Conservation (phyloP, 1,140 invertebrate genomes). For the Drosophila hydei region DNA sequence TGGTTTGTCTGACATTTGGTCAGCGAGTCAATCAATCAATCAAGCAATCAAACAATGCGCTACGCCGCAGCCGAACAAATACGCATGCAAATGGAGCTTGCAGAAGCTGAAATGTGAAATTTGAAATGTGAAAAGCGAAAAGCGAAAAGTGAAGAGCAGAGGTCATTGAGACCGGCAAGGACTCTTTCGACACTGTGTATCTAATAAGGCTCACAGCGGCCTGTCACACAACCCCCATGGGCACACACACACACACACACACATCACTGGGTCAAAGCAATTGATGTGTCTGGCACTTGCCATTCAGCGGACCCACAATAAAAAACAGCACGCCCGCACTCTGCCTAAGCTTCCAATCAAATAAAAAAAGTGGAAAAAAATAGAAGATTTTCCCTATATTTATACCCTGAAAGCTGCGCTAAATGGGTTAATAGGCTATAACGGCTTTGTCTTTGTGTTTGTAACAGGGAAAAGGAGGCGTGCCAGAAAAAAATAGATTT, state of each 20-base stretch:
- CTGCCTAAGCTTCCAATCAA: background rate
- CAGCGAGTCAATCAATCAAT: conserved; percentile 70
- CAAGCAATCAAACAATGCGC: conserved; percentile 46
- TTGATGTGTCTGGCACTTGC: conserved; percentile 14
- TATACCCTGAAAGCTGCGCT: no score
- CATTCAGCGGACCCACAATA: conserved; percentile 5
- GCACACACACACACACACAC: no score
- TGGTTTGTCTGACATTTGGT: conserved; percentile 30
- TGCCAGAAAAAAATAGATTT: no score
- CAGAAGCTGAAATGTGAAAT: conserved; percentile 1
- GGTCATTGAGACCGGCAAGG: background rate
- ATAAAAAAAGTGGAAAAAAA: background rate
- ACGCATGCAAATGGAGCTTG: conserved; percentile 43
- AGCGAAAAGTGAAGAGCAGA: background rate
- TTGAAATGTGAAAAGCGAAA: no score
- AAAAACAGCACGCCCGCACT: background rate
- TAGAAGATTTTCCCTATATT: no score
- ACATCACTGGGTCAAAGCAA: conserved; percentile 7
- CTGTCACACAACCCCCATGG: background rate
- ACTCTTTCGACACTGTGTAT: conserved; percentile 19
- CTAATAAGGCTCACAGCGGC: conserved; percentile 3
- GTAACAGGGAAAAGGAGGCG: no score
- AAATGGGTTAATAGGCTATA: no score
- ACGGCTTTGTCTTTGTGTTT: no score
- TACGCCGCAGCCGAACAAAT: conserved; percentile 43